Base-by-base conservation (phyloP, 2,888 invertebrate species). In the Plemyria rubiginata region DNA sequence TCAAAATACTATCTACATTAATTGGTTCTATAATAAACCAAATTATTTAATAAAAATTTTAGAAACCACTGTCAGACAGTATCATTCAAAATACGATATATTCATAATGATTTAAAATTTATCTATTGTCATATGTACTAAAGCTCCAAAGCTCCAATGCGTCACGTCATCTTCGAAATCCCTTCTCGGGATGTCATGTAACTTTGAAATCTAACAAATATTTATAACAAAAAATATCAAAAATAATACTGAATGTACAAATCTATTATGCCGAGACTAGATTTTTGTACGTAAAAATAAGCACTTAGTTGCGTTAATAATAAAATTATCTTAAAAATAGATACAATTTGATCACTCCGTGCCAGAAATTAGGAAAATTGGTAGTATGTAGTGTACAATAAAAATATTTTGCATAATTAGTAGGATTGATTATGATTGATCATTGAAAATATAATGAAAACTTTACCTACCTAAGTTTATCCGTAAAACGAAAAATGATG, bases 91-190 rank as follows among this genome's bases (percentile, higher is more conserved):
- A 68, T 68, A 68, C 75, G 73, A 75, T 81, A 75, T 81, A 75
- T 66, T 59, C 67, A 64, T 71, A 73, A 66, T 63, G 67, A 68
- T 73, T 70, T 74, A 68, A n/a, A 67, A 69, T 70, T 70, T 81
- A 79, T 75, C 87, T 88, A 89, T 89, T 89, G 88, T 89, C 88
- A 84, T 81, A 70, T 76, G 82, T 45, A 11, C 45, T 88, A 88
- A 89, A 89, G 88, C 88, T 88, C 87, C 71, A 66, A 52, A n/a
- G n/a, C n/a, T n/a, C n/a, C n/a, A 46, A 57, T 61, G 70, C 69
- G 63, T 70, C 72, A 70, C 65, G 69, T 64, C 70, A 70, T 81
- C 77, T 85, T 84, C 84, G 85, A 84, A 82, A 82, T 82, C 72
- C 78, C 75, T 80, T 79, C 86, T 86, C 85, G 86, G 86, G 85